These are phyloP conservation scores for Acrocera orbiculus DNA, from an alignment of 2,888 invertebrate species.

Conservation along the genomic window DNA sequence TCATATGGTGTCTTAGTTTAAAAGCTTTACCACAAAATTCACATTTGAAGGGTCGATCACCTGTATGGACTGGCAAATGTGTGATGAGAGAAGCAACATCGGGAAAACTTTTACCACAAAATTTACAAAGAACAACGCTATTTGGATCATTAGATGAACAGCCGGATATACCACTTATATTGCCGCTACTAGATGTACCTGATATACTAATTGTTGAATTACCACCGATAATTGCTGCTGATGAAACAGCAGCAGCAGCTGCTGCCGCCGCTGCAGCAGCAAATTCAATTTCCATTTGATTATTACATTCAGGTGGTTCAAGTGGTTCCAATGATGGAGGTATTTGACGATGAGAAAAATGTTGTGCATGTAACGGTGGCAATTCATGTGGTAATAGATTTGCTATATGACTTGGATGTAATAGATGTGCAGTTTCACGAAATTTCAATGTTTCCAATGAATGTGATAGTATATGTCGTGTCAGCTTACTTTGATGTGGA, in stretches of 20 bases:
- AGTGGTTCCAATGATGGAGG: constrained; percentile 19
- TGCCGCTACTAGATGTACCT: constrained; percentile 23
- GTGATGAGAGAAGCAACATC: constrained; percentile 76
- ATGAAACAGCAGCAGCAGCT: constrained; percentile 26
- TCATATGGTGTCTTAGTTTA: constrained; percentile 84
- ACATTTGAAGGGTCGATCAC: constrained; percentile 81
- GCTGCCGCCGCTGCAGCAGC: constrained; percentile 27
- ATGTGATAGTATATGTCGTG: constrained; percentile 75
- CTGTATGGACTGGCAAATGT: constrained; percentile 76
- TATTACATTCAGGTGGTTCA: constrained; percentile 25
- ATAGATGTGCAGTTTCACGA: constrained; percentile 45
- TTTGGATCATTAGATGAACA: constrained; percentile 39
- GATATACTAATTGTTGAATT: constrained; percentile 6
- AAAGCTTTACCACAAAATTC: constrained; percentile 89
- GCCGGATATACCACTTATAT: constrained; percentile 16
- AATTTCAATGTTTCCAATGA: constrained; percentile 76
- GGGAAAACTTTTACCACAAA: constrained; percentile 83
- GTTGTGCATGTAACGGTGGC: constrained; percentile 23
- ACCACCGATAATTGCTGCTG: constrained; percentile 35
- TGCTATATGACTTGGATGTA: constrained; percentile 49
- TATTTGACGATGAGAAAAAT: constrained; percentile 28
- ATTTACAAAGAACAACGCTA: constrained; percentile 74
- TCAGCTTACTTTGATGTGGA: constrained; percentile 80
- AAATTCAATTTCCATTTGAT: constrained; percentile 15
- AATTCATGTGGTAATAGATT: constrained; percentile 27